Base-by-base conservation (phyloP, 2,797 vertebrate genomes). In the Sebastes nivosus region DNA sequence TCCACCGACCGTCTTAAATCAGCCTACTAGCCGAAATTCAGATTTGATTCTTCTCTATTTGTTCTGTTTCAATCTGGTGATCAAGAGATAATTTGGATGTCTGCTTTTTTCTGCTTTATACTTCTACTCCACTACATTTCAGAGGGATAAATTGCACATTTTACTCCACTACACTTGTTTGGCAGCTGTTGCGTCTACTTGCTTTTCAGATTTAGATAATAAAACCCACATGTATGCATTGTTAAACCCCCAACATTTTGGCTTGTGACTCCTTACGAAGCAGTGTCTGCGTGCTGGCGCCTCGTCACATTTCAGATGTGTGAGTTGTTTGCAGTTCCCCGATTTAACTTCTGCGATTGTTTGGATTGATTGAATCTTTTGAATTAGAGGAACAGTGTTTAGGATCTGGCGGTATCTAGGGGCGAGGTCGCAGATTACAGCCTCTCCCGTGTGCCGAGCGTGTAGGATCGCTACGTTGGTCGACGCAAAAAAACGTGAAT, bases 221-320 rank as follows among this genome's bases (percentile, higher is more conserved):
- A 2, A 42, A 46, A 36, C 8, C 9, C 55, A 36, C 16, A n/a
- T 55, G 14, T 8, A 22, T 22, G 30, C 30, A 22, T 30, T 60
- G 27, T 60, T 60, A 30, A 60, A 59, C 46, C 32, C 8, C 1
- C 20, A 52, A 64, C 13, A 11, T 10, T 55, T 30, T 11, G 29
- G 3, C 9, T 69, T 0, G 0, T 63, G 34, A 5, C 34, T 65
- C 13, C 14, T 57, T 1, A 46, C 14, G 20, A 24, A 42, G 14
- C 4, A n/a, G 3, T 5, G 5, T 65, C 6, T n/a, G 0, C 6
- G 16, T 7, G 12, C 52, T 20, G 16, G 9, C 1, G 1, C 6
- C 14, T 12, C 8, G 10, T 70, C 27, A 50, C 10, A 38, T 71
- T 38, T 14, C 46, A 36, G 36, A 52, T 64, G 18, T 57, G 1